These are phyloP conservation scores for Latheticus oryzae DNA, from an alignment of 2,888 invertebrate species.

Conservation along the genomic window DNA sequence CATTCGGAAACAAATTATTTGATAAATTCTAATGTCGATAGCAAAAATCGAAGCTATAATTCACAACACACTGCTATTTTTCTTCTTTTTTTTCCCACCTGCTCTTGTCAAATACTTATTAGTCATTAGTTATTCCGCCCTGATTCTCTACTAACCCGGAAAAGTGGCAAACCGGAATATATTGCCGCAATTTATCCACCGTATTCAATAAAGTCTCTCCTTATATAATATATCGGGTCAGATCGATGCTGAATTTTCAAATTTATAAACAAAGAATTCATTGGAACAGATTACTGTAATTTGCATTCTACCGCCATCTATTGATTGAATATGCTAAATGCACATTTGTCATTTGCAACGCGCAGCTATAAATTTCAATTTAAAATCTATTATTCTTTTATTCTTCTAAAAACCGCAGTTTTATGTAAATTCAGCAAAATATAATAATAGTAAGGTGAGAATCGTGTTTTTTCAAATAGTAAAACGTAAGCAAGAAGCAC, in stretches of 20 bases:
- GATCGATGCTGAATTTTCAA: slow-evolving; percentile 31
- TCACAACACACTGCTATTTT: slow-evolving; percentile 56
- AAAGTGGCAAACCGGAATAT: slow-evolving; percentile 44
- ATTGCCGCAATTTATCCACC: slow-evolving; percentile 37
- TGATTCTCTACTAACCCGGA: slow-evolving; percentile 43
- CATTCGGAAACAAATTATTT: too few species aligned
- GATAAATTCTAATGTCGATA: slow-evolving; percentile 60
- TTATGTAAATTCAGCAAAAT: too few species aligned
- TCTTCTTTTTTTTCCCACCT: slow-evolving; percentile 49
- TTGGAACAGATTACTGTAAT: too few species aligned
- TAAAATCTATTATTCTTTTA: too few species aligned
- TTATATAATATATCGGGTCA: slow-evolving; percentile 34
- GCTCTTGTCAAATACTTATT: slow-evolving; percentile 21
- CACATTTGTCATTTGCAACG: too few species aligned
- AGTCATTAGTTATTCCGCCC: slow-evolving; percentile 44
- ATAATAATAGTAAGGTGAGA: too few species aligned
- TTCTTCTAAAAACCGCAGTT: too few species aligned
- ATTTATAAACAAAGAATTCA: too few species aligned
- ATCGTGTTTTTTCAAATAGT: slow-evolving; percentile 17
- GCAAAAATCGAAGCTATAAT: slow-evolving; percentile 55
- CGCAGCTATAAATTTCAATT: too few species aligned
- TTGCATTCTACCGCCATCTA: too few species aligned
- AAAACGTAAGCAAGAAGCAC: slow-evolving; percentile 27
- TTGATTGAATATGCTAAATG: too few species aligned
- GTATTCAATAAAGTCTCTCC: slow-evolving; percentile 41